Evolutionary conservation across 2,113 vertebrate genomes (phyloP).

Genomic region (Nanger granti): DNA sequence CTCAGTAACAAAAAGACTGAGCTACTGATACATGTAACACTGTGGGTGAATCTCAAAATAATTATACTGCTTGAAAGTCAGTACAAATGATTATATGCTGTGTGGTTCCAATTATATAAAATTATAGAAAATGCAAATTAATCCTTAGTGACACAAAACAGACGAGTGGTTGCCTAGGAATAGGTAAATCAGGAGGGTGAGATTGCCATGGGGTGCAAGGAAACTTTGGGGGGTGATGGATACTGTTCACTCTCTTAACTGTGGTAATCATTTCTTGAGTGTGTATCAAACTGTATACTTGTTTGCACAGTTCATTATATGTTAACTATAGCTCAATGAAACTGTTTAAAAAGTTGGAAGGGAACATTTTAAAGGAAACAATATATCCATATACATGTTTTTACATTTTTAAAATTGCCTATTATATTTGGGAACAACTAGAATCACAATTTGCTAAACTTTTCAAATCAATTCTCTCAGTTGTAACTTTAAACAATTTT

Average conservation of each 20-base stretch:
- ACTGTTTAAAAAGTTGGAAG: neutral
- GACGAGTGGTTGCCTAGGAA: neutral
- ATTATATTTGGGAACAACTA: neutral
- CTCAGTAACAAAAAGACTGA: neutral
- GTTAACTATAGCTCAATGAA: neutral
- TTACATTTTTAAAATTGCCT: neutral
- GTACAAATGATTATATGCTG: neutral
- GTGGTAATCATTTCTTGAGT: neutral
- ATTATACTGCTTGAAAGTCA: neutral
- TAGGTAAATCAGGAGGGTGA: neutral
- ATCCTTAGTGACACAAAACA: neutral
- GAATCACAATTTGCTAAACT: neutral
- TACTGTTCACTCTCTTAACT: neutral
- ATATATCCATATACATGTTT: neutral
- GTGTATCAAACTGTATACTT: neutral
- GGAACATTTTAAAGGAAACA: slow-evolving; percentile 2
- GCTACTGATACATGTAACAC: neutral
- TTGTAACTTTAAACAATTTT: slow-evolving; percentile 3
- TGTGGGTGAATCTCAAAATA: neutral
- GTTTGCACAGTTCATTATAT: neutral
- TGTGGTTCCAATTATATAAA: neutral
- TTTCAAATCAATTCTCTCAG: neutral
- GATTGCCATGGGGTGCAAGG: neutral
- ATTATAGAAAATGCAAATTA: neutral
- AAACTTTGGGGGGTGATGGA: neutral